phyloP scores from a whole-genome alignment of 2,113 vertebrate genomes.

The Cynoglossus semilaevis region DNA sequence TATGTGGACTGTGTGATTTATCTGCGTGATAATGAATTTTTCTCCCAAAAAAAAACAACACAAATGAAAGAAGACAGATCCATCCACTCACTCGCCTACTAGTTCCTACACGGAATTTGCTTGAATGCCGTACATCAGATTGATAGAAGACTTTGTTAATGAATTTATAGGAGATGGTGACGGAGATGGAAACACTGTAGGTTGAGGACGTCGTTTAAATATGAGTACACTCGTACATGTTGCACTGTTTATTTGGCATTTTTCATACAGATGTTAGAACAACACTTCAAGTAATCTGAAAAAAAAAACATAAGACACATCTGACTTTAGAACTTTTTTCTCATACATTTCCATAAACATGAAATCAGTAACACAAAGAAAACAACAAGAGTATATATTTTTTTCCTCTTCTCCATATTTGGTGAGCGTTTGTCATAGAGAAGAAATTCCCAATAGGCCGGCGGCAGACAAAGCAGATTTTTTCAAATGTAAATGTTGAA shows the following conservation, averaged over 20 bases:
- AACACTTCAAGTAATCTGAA: conserved; percentile 40
- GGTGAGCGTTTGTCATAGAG: conserved; percentile 23
- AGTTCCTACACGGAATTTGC: too few species aligned
- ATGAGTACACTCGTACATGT: conserved; percentile 43
- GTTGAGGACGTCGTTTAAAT: too few species aligned
- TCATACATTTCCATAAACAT: conserved; percentile 63
- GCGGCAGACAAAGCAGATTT: conserved; percentile 39
- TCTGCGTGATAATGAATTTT: too few species aligned
- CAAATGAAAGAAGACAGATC: conserved; percentile 2
- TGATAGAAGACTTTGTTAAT: too few species aligned
- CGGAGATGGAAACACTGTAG: too few species aligned
- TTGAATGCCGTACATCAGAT: too few species aligned
- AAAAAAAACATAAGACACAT: conserved; percentile 43
- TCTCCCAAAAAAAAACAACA: too few species aligned
- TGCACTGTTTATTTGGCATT: conserved; percentile 69
- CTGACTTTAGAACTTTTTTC: conserved; percentile 60
- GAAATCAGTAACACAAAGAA: conserved; percentile 68
- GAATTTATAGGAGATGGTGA: too few species aligned
- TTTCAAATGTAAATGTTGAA: conserved; percentile 11
- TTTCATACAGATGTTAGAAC: conserved; percentile 62
- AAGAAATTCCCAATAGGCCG: conserved; percentile 20
- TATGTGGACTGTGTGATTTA: too few species aligned
- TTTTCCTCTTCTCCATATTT: conserved; percentile 27
- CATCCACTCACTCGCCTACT: not conserved
- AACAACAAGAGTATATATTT: conserved; percentile 56